Evolutionary conservation across 2,797 vertebrate species (phyloP).

Genomic region (Parambassis ranga): DNA sequence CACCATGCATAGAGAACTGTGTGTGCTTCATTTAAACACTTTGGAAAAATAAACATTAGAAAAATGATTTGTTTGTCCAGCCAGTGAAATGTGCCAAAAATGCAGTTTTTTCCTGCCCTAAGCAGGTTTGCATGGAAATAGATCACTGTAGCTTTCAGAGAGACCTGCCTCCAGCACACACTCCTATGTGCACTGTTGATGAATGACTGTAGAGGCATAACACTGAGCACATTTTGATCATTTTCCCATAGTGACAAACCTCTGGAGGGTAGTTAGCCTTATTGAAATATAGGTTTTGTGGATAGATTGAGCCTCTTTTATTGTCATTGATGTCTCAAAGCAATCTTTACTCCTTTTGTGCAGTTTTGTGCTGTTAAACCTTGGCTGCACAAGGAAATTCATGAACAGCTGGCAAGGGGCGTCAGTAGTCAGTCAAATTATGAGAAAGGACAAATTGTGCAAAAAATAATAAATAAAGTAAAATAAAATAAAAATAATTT

Average conservation of each 20-base stretch:
- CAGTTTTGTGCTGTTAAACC: background rate
- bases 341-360: background rate
- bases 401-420: background rate
- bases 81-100: conserved; percentile 14
- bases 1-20: conserved; percentile 18
- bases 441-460: background rate
- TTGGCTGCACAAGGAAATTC: background rate
- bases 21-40: conserved; percentile 32
- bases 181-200: background rate
- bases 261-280: background rate
- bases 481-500: too few species aligned
- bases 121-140: conserved; percentile 22
- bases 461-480: background rate
- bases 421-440: too few species aligned
- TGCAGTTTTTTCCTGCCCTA: background rate
- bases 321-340: conserved; percentile 1
- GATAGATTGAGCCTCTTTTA: background rate
- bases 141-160: conserved; percentile 2
- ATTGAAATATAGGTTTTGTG: background rate
- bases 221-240: background rate
- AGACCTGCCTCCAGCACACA: background rate
- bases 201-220: background rate
- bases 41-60: conserved; percentile 33
- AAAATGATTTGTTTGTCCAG: conserved; percentile 33
- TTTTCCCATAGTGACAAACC: background rate